These are phyloP conservation scores for Drosophila sordidapex DNA, from an alignment of 2,888 invertebrate genomes.

Conservation along the genomic window DNA sequence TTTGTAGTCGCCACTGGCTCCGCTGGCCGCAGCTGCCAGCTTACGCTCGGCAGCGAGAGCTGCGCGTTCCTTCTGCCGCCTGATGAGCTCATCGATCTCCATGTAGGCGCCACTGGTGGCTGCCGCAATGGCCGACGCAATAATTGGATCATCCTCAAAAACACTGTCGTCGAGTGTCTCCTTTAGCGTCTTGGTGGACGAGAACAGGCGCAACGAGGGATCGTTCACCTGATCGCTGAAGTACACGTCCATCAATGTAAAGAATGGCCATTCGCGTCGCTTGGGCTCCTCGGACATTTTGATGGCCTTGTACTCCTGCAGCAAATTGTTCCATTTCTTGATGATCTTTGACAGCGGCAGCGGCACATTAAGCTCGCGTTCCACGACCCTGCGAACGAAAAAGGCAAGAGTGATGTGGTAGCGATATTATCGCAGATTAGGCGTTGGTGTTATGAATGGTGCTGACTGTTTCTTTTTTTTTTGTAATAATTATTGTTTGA, in stretches of 20 bases:
- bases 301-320: constrained; percentile 85
- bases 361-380: constrained; percentile 85
- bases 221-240: constrained; percentile 85
- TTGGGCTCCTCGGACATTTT: constrained; percentile 85
- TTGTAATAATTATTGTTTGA: background rate
- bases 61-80: constrained; percentile 82
- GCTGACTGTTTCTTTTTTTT: background rate
- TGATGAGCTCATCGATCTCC: constrained; percentile 84
- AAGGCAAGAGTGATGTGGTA: constrained; percentile 8
- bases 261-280: constrained; percentile 85
- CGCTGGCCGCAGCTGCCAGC: constrained; percentile 64
- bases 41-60: constrained; percentile 77
- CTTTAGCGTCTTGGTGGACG: constrained; percentile 85
- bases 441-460: constrained; percentile 20
- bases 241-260: constrained; percentile 85
- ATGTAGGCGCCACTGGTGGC: constrained; percentile 85
- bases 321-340: constrained; percentile 85
- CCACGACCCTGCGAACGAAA: constrained; percentile 81
- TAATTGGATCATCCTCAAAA: constrained; percentile 85
- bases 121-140: constrained; percentile 84
- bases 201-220: constrained; percentile 85
- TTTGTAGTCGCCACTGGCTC: constrained; percentile 75
- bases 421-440: constrained; percentile 32
- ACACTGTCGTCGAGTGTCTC: constrained; percentile 85
- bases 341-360: constrained; percentile 85